Percentiles rank a stretch among this genome's conserved stretches.
phyloP scores from a whole-genome alignment of 2,797 vertebrate genomes.

The Oreochromis grahami region DNA sequence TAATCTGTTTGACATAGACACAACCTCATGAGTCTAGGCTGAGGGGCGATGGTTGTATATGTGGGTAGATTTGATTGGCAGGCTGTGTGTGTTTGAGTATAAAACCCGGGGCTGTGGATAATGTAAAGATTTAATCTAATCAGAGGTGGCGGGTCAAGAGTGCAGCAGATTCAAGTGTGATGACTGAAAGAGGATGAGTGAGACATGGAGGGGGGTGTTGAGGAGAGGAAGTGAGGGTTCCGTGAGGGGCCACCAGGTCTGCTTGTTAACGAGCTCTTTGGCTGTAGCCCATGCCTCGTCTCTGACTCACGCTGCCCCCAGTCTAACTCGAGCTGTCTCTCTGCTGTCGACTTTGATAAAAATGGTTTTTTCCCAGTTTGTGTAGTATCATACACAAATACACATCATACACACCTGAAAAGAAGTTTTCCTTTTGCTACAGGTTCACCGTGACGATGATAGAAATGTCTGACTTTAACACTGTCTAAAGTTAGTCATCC shows the following conservation, averaged over 20 bases:
- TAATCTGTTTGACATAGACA: slow-evolving; percentile 6
- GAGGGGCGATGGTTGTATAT: not conserved
- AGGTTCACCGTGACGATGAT: not conserved
- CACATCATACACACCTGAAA: not conserved
- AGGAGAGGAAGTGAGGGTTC: not conserved
- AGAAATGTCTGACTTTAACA: not conserved
- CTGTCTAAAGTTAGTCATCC: not conserved
- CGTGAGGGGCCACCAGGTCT: slow-evolving; percentile 40
- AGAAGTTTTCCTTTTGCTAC: not conserved
- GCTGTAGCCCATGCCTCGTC: slow-evolving; percentile 39
- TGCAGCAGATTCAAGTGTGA: slow-evolving; percentile 29
- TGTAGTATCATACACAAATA: not conserved
- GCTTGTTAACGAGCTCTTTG: slow-evolving; percentile 48
- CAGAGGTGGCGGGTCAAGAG: slow-evolving; percentile 53
- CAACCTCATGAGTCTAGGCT: not conserved
- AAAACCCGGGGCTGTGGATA: slow-evolving; percentile 14
- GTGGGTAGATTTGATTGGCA: slow-evolving; percentile 40
- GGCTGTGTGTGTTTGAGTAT: not conserved
- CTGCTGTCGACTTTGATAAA: not conserved
- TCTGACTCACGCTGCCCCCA: slow-evolving; percentile 51
- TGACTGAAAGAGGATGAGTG: slow-evolving; percentile 2
- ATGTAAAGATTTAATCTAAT: slow-evolving; percentile 58
- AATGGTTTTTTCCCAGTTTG: not conserved
- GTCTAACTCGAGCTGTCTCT: slow-evolving; percentile 9
- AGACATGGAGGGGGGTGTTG: not conserved